Evolutionary conservation across 2,113 vertebrate species (phyloP), one percentile per base, ranked within the genome.

Genomic region (Cnemophilus loriae): DNA sequence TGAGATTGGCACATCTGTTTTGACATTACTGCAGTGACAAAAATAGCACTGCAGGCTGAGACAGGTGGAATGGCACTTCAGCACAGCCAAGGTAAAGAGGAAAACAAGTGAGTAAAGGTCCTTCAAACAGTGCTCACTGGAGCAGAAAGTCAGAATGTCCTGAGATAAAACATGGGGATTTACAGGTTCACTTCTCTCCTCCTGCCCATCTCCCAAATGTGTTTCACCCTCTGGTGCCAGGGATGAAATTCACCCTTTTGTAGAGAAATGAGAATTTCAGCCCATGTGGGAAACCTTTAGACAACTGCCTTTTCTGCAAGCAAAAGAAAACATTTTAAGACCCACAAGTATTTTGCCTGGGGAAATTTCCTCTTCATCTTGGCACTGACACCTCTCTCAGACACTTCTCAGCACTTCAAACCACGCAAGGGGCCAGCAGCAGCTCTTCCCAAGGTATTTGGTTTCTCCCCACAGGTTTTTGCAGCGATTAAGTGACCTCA

Each of bases 301-400:
- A 44, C 84, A 77, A 93, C 18, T 10, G 41, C 35, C 49, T 41
- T 64, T 61, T 56, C 64, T 69, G 97, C 88, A 60, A 89, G 91
- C 39, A 76, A 97, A 55, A 96, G 70, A 95, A 97, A 95, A 97
- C 95, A 93, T 96, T 97, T 97, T 95, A 98, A 98, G 97, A 98
- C 94, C 93, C 87, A 84, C 91, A 98, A 83, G 96, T 98, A 98
- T 98, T 97, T 93, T 64, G 97, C 97, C 98, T 96, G 63, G 79
- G 98, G 98, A 97, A 97, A 93, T 87, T 92, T 96, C 94, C 96
- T 91, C 92, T 98, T 94, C 24, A 76, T 93, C 93, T 92, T 71
- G 10, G 4, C 5, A 0, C 90, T 69, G 91, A 89, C 89, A 79
- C 69, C 79, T 88, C 86, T 88, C 84, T n/a, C 80, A 68, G 88